A percentile compares a stretch with the other conserved stretches of the same genome.
Conservation (phyloP, 1,140 invertebrate genomes). For the Pygmarrhopalites habei region DNA sequence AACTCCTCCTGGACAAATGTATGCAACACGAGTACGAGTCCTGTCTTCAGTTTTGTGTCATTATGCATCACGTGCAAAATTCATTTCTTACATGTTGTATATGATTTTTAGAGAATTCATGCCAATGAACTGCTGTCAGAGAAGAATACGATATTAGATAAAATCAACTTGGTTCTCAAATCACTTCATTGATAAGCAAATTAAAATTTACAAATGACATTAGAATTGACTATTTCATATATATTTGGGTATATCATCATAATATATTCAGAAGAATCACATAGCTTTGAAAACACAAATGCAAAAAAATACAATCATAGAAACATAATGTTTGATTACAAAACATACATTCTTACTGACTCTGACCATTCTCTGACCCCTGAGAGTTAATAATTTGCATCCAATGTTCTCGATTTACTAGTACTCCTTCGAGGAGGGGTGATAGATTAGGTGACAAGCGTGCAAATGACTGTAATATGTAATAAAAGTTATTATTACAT, state of each 20-base stretch:
- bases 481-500: too few relatives aligned
- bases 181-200: background rate
- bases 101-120: too few relatives aligned
- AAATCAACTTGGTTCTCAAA: too few relatives aligned
- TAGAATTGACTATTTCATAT: background rate
- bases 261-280: conserved; percentile 8
- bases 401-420: conserved; percentile 74
- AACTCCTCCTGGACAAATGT: too few relatives aligned
- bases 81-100: too few relatives aligned
- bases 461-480: conserved; percentile 74
- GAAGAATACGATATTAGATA: too few relatives aligned
- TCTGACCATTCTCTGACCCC: conserved; percentile 22
- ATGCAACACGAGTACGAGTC: too few relatives aligned
- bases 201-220: background rate
- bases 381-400: conserved; percentile 55
- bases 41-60: too few relatives aligned
- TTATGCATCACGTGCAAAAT: too few relatives aligned
- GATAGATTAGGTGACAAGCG: conserved; percentile 65
- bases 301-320: conserved; percentile 4
- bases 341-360: background rate
- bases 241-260: background rate
- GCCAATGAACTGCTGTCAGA: too few relatives aligned
- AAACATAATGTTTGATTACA: too few relatives aligned
- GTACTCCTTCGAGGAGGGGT: conserved; percentile 76
- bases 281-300: conserved; percentile 12